A percentile compares a stretch with the other conserved stretches of the same genome.
Conservation (phyloP, 2,113 vertebrate genomes). For the Brienomyrus longianalis region DNA sequence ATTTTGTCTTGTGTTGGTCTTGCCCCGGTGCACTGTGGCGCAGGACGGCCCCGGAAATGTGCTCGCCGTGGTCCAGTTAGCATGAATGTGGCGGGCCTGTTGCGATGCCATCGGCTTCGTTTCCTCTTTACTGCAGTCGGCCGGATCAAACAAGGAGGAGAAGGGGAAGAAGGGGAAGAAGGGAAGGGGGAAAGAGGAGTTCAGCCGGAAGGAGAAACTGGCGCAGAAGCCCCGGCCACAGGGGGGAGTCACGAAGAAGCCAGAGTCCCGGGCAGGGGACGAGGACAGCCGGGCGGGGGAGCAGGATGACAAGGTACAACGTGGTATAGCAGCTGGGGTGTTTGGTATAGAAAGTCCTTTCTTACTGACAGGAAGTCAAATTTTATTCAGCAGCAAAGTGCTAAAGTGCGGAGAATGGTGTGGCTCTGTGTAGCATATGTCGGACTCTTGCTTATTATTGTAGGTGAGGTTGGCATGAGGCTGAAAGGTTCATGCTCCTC, state of each 20-base stretch:
- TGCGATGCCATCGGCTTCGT: neutral
- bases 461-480: neutral
- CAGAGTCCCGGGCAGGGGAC: constrained; percentile 23
- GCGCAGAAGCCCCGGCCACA: constrained; percentile 44
- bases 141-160: constrained; percentile 78
- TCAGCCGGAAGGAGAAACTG: constrained; percentile 59
- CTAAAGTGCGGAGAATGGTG: neutral
- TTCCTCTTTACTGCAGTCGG: constrained; percentile 59
- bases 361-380: neutral
- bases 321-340: neutral
- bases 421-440: neutral
- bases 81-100: neutral
- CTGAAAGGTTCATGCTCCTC: constrained; percentile 8
- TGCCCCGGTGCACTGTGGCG: neutral
- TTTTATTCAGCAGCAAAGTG: neutral
- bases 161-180: constrained; percentile 87
- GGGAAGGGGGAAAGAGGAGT: constrained; percentile 74
- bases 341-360: neutral
- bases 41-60: neutral
- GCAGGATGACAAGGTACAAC: constrained; percentile 71
- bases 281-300: constrained; percentile 48
- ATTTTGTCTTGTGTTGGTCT: neutral
- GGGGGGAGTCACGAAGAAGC: constrained; percentile 38
- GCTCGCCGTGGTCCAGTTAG: neutral
- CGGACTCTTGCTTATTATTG: neutral